phyloP scores from a whole-genome alignment of 2,797 vertebrate species.

The Hapalemur alaotrensis region DNA sequence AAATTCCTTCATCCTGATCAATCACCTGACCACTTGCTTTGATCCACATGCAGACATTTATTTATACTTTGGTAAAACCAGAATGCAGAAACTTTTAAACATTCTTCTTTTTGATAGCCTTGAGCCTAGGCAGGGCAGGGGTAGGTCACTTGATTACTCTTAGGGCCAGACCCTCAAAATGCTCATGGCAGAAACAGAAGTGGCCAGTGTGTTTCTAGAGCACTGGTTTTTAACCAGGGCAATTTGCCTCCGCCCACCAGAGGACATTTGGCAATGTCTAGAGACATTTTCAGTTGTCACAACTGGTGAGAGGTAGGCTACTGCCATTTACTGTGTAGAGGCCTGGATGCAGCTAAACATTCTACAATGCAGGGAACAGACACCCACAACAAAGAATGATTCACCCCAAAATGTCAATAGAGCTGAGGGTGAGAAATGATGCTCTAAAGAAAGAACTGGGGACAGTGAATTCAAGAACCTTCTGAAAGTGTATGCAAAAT shows the following conservation, averaged over 20 bases:
- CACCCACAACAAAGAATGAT: neutral
- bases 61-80: neutral
- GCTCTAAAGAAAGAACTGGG: neutral
- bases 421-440: neutral
- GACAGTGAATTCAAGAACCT: neutral
- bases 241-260: neutral
- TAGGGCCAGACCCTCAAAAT: neutral
- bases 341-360: neutral
- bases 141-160: neutral
- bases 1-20: neutral
- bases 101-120: neutral
- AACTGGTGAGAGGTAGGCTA: neutral
- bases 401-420: neutral
- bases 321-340: neutral
- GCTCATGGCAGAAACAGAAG: neutral
- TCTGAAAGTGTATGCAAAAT: neutral
- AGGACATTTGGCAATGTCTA: neutral
- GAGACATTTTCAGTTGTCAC: neutral
- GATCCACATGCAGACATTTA: neutral
- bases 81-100: neutral
- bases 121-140: neutral
- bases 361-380: neutral
- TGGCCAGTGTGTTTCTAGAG: neutral
- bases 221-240: neutral
- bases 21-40: neutral